A percentile compares a stretch with the other conserved stretches of the same genome.
These are phyloP conservation scores for Trinectes maculatus DNA, from an alignment of 2,113 vertebrate genomes.

Conservation along the genomic window DNA sequence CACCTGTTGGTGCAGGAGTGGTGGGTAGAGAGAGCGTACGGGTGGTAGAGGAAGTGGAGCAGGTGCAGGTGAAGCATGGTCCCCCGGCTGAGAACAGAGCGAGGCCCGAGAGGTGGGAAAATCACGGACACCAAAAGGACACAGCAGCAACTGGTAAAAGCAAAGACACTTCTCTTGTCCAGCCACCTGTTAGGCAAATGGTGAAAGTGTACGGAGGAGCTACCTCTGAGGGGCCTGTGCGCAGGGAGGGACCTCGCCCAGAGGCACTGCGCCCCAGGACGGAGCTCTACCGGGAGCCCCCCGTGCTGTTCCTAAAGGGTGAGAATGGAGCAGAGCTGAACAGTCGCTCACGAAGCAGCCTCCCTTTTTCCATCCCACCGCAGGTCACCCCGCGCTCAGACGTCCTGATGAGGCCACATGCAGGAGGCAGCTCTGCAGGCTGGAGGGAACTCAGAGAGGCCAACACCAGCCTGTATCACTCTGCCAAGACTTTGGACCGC, in stretches of 20 bases:
- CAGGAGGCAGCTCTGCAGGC: conserved; percentile 53
- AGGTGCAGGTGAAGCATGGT: conserved; percentile 60
- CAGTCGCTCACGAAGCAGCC: conserved; percentile 68
- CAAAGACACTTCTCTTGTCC: conserved; percentile 61
- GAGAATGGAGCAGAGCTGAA: conserved; percentile 68
- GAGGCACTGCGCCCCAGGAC: conserved; percentile 70
- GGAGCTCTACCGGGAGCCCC: conserved; percentile 74
- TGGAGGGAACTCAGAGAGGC: conserved; percentile 73
- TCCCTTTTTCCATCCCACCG: conserved; percentile 64
- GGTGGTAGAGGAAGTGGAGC: conserved; percentile 60
- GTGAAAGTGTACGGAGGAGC: conserved; percentile 71
- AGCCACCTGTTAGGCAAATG: conserved; percentile 63
- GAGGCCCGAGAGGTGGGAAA: conserved; percentile 59
- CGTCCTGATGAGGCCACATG: conserved; percentile 71
- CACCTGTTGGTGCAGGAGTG: conserved; percentile 27
- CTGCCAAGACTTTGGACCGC: conserved; percentile 81
- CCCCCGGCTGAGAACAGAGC: conserved; percentile 49
- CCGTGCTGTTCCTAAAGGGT: conserved; percentile 68
- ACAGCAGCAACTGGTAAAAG: conserved; percentile 20
- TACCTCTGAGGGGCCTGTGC: conserved; percentile 62
- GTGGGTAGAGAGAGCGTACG: conserved; percentile 37
- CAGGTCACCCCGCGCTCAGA: conserved; percentile 68
- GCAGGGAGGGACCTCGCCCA: conserved; percentile 70
- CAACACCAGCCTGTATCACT: conserved; percentile 70
- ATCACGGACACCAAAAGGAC: conserved; percentile 53